Base-by-base conservation (phyloP, 2,113 vertebrate species). In the Nothoprocta pentlandii region DNA sequence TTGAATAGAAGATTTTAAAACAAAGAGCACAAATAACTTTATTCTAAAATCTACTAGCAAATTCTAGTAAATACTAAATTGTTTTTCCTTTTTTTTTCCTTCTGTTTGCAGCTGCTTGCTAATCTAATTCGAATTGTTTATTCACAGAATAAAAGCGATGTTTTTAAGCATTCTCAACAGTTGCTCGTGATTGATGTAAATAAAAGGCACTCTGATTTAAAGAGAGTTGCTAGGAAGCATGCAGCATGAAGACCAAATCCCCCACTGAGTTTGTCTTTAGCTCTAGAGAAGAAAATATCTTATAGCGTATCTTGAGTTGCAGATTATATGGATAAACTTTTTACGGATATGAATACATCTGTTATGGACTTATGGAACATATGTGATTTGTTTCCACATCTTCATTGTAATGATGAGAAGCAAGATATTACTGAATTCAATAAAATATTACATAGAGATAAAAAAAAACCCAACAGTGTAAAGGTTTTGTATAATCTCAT, bases 191-290 rank as follows among this genome's bases (percentile, higher is more conserved):
- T 84, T 97, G 96, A 97, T 84, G 94, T 95, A 49, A 96, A 97
- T 98, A 98, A 97, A 97, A 96, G 84, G 96, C 95, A 96, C 90
- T 97, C 93, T 90, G 88, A 98, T 98, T 98, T 98, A 93, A 98
- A 97, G 97, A 93, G 92, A 97, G 98, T 99, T 99, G 98, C 99
- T 99, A 98, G 98, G 98, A 98, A 98, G 98, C 98, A 83, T 93
- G 94, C 76, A 89, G 84, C 95, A 96, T 94, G 91, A 96, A 97
- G 96, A 97, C 97, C 80, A 98, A 98, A 97, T 97, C 85, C 95
- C 95, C 88, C 82, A 94, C 95, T 95, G 94, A 97, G 94, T 70
- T 92, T 94, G 67, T 95, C 92, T 97, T 97, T 95, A 95, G 95
- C 96, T 97, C 81, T 90, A 92, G 67, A 97, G 91, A 87, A 91